These are phyloP conservation scores for Cryptus viduatorius DNA, from an alignment of 2,888 invertebrate species.

Conservation along the genomic window DNA sequence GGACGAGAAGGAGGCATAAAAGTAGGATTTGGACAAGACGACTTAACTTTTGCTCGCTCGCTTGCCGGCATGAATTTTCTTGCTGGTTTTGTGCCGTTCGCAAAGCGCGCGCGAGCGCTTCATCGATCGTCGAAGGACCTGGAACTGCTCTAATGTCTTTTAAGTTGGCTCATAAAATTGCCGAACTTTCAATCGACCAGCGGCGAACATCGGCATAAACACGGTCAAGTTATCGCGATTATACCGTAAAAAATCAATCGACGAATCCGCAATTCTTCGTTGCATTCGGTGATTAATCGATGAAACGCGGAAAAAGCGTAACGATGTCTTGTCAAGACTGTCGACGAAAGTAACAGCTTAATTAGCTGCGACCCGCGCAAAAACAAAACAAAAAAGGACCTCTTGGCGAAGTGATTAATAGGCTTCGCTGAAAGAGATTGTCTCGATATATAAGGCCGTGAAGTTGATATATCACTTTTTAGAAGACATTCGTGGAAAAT, in stretches of 20 bases:
- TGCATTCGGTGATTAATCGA: constrained; percentile 31
- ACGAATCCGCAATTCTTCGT: constrained; percentile 42
- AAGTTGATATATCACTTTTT: neutral
- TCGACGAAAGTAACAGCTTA: constrained; percentile 24
- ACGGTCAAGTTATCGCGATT: constrained; percentile 35
- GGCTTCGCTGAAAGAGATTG: neutral
- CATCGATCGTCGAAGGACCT: constrained; percentile 44
- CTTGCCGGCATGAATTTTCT: constrained; percentile 19
- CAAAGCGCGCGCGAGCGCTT: constrained; percentile 27
- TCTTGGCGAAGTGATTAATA: neutral
- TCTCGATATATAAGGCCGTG: neutral
- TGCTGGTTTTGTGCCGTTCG: constrained; percentile 25
- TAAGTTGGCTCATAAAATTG: constrained; percentile 52
- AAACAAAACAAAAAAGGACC: neutral
- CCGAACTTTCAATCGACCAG: constrained; percentile 23
- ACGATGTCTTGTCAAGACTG: constrained; percentile 17
- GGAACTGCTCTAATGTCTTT: constrained; percentile 19
- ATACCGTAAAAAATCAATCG: constrained; percentile 17
- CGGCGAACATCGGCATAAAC: constrained; percentile 48
- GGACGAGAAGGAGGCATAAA: neutral
- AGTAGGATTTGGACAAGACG: constrained; percentile 5
- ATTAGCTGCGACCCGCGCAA: constrained; percentile 18
- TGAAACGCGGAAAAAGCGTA: neutral
- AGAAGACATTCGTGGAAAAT: neutral
- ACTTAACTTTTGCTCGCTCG: neutral